Evolutionary conservation across 2,888 invertebrate genomes (phyloP).

Genomic region (Pammene fasciana): DNA sequence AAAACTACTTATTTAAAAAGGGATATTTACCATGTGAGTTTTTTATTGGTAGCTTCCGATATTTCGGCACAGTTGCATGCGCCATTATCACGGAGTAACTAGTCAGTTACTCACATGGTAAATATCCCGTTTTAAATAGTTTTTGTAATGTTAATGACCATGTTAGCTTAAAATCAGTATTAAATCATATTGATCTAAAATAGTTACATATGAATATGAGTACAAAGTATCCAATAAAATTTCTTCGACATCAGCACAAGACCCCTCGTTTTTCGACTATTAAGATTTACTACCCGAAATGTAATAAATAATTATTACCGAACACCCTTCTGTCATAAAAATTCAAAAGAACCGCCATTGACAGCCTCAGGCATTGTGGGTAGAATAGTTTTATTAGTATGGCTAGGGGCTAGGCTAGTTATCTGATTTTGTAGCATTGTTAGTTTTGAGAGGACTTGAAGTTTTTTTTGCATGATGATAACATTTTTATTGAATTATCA

Average conservation of each 20-base stretch:
- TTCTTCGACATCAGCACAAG: slow-evolving; percentile 4
- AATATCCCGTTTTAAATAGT: no score
- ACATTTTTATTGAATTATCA: no score
- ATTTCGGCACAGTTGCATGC: no score
- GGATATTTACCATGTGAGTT: no score
- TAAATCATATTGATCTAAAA: background rate
- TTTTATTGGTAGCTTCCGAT: no score
- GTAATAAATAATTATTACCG: slow-evolving; percentile 41
- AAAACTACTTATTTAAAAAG: no score
- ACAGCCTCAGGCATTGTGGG: slow-evolving; percentile 15
- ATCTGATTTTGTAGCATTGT: slow-evolving; percentile 19
- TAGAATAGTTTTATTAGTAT: slow-evolving; percentile 25
- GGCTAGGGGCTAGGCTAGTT: no score
- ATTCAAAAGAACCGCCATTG: slow-evolving; percentile 31
- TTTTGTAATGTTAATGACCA: no score
- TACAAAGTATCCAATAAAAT: slow-evolving; percentile 1
- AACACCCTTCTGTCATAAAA: slow-evolving; percentile 35
- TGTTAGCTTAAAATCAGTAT: no score
- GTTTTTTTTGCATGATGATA: background rate
- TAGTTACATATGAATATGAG: background rate
- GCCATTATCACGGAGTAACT: no score
- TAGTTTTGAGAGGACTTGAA: slow-evolving; percentile 11
- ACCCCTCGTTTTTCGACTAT: slow-evolving; percentile 14
- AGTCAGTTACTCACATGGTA: no score
- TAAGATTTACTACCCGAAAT: slow-evolving; percentile 33